Evolutionary conservation across 1,140 invertebrate species (phyloP).

Genomic region (Zaprionus ornatus): DNA sequence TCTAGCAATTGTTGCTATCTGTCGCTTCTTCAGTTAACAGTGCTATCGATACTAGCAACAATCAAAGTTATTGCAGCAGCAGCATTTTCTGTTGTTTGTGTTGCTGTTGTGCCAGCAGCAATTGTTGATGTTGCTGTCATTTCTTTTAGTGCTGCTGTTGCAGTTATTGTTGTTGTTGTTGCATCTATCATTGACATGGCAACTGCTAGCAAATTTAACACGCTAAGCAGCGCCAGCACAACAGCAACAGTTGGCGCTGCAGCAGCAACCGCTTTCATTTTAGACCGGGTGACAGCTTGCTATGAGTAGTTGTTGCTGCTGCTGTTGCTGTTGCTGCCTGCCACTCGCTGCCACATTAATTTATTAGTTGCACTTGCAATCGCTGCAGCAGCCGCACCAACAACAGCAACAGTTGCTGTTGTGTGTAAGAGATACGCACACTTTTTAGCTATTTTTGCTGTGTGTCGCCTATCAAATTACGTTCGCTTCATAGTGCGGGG

Average conservation of each 20-base stretch:
- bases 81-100: neutral
- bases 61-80: neutral
- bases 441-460: conserved; percentile 22
- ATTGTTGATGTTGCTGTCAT: neutral
- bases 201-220: conserved; percentile 76
- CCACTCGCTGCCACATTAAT: conserved; percentile 66
- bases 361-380: conserved; percentile 74
- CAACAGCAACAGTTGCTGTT: conserved; percentile 35
- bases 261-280: conserved; percentile 68
- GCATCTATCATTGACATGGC: conserved; percentile 67
- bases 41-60: neutral
- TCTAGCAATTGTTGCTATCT: neutral
- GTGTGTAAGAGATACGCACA: conserved; percentile 69
- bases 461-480: conserved; percentile 76
- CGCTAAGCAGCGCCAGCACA: conserved; percentile 41
- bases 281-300: conserved; percentile 67
- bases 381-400: conserved; percentile 2
- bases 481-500: conserved; percentile 14
- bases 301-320: conserved; percentile 62
- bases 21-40: neutral
- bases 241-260: conserved; percentile 1
- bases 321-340: conserved; percentile 35
- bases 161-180: conserved; percentile 30
- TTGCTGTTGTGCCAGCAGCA: too few relatives aligned
- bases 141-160: neutral